Conservation (phyloP, 2,797 vertebrate species). For the Acanthornis magna region DNA sequence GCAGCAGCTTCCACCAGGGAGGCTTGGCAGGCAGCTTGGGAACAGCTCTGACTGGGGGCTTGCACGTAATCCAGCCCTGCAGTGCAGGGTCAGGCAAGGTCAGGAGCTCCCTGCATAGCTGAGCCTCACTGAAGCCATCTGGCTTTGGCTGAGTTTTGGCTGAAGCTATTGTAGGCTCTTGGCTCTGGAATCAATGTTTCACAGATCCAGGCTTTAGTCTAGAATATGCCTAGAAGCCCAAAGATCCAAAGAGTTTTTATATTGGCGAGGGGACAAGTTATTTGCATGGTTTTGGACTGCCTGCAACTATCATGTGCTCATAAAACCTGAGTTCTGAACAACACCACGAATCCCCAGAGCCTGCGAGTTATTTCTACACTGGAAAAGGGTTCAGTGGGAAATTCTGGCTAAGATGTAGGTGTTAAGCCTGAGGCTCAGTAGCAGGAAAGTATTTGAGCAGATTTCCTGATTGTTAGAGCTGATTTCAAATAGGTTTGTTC, state of each 20-base stretch:
- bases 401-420: background rate
- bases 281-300: background rate
- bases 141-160: background rate
- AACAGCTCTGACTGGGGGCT: background rate
- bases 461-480: constrained; percentile 54
- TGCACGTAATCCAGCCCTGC: background rate
- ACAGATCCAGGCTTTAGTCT: background rate
- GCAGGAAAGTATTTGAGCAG: constrained; percentile 55
- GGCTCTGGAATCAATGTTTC: background rate
- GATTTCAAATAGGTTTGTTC: constrained; percentile 52
- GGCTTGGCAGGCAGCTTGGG: constrained; percentile 30
- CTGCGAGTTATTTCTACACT: background rate
- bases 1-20: background rate
- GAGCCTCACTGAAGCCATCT: constrained; percentile 9
- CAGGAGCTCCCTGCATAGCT: constrained; percentile 22
- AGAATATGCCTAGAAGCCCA: background rate
- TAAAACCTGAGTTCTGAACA: background rate
- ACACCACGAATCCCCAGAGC: background rate
- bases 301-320: background rate
- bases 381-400: background rate
- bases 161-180: background rate
- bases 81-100: constrained; percentile 32
- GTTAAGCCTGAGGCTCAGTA: background rate
- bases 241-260: background rate
- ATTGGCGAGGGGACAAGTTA: background rate